A percentile compares a stretch with the other conserved stretches of the same genome.
These are phyloP conservation scores for Buphagus erythrorhynchus DNA, from an alignment of 2,797 vertebrate genomes.

Conservation along the genomic window DNA sequence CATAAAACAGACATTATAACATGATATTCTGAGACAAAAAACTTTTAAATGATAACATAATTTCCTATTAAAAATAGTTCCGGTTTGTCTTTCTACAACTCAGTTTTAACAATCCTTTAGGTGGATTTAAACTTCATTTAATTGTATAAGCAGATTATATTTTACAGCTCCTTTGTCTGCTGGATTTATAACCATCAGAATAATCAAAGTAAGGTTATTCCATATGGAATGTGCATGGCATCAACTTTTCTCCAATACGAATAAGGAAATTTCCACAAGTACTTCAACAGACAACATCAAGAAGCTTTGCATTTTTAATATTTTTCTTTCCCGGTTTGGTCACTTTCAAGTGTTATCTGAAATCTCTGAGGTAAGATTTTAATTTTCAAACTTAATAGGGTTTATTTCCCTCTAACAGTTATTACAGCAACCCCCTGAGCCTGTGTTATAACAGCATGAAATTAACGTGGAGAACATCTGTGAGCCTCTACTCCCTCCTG, in stretches of 20 bases:
- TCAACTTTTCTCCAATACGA: neutral
- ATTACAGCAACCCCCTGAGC: neutral
- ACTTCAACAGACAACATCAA: neutral
- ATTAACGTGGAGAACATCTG: conserved; percentile 6
- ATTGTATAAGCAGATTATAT: neutral
- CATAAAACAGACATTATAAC: neutral
- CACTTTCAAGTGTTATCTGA: neutral
- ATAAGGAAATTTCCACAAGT: neutral
- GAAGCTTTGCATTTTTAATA: neutral
- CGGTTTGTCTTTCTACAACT: neutral
- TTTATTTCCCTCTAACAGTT: conserved; percentile 1
- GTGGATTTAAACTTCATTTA: neutral
- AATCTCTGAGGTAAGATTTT: conserved; percentile 16
- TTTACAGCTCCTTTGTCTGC: neutral
- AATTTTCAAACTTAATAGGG: neutral
- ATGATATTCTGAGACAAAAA: neutral
- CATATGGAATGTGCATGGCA: neutral
- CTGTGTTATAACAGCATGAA: neutral
- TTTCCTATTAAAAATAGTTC: neutral
- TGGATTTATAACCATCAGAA: neutral
- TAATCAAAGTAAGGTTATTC: neutral
- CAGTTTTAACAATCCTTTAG: neutral
- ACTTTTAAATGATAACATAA: neutral
- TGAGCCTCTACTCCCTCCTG: neutral
- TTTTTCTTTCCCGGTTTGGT: neutral